Evolutionary conservation across 1,140 invertebrate species (phyloP).

Genomic region (Physella acuta): DNA sequence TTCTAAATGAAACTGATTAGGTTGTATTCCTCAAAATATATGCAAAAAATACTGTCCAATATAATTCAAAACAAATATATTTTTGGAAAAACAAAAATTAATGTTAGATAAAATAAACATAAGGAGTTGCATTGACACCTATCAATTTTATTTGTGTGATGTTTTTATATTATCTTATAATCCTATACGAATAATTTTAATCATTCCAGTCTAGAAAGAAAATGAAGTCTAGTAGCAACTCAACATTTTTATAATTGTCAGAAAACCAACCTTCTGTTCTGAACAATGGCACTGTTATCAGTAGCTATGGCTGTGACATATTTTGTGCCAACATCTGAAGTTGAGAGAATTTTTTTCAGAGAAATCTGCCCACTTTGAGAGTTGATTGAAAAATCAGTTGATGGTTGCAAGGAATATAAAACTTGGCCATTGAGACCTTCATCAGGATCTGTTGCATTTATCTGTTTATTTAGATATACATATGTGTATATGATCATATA

Average conservation of each 20-base stretch:
- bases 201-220: too few relatives aligned
- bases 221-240: too few relatives aligned
- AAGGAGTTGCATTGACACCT: too few relatives aligned
- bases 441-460: constrained; percentile 26
- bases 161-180: too few relatives aligned
- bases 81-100: too few relatives aligned
- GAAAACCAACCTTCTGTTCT: too few relatives aligned
- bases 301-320: constrained; percentile 12
- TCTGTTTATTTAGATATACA: constrained; percentile 3
- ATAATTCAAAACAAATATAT: too few relatives aligned
- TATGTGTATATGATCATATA: not conserved
- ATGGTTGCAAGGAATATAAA: constrained; percentile 2
- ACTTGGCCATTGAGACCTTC: constrained; percentile 15
- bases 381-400: not conserved
- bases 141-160: too few relatives aligned
- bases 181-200: too few relatives aligned
- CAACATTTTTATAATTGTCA: too few relatives aligned
- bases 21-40: not conserved
- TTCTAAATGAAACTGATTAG: not conserved
- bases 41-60: not conserved
- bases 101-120: too few relatives aligned
- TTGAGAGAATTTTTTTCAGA: constrained; percentile 1
- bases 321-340: constrained; percentile 11
- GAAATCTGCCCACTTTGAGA: constrained; percentile 11
- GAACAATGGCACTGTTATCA: constrained; percentile 15